These are phyloP conservation scores for Ophonus ardosiacus DNA, from an alignment of 2,888 invertebrate genomes.

Conservation along the genomic window DNA sequence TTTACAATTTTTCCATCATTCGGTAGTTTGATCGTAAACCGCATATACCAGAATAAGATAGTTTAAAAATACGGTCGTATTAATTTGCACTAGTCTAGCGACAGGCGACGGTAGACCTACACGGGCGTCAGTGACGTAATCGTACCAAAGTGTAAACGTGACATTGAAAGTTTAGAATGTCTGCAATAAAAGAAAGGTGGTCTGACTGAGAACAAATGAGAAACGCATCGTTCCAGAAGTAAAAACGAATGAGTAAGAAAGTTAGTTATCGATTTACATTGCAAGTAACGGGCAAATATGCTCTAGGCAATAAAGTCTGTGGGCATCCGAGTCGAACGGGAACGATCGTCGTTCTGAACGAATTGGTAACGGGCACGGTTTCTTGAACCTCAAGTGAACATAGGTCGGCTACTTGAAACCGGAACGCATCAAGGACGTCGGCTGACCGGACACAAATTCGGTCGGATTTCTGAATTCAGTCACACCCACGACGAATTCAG, in stretches of 20 bases:
- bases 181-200: slow-evolving; percentile 37
- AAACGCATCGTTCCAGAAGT: slow-evolving; percentile 30
- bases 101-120: slow-evolving; percentile 26
- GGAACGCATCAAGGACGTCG: slow-evolving; percentile 63
- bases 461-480: slow-evolving; percentile 59
- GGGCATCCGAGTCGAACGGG: slow-evolving; percentile 52
- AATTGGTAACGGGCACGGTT: slow-evolving; percentile 63
- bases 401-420: slow-evolving; percentile 63
- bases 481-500: slow-evolving; percentile 62
- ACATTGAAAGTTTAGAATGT: slow-evolving; percentile 61
- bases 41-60: neutral
- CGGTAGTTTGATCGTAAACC: neutral
- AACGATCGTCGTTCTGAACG: slow-evolving; percentile 57
- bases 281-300: slow-evolving; percentile 32
- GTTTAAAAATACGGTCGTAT: neutral
- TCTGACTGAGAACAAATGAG: slow-evolving; percentile 26
- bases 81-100: slow-evolving; percentile 1
- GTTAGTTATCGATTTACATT: neutral
- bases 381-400: slow-evolving; percentile 62
- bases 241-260: slow-evolving; percentile 47
- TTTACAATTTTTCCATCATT: slow-evolving; percentile 11
- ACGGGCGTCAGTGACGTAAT: slow-evolving; percentile 55
- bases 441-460: slow-evolving; percentile 58
- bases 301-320: slow-evolving; percentile 38
- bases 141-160: slow-evolving; percentile 50